Conservation (phyloP, 2,797 vertebrate species). For the Eospalax fontanierii region DNA sequence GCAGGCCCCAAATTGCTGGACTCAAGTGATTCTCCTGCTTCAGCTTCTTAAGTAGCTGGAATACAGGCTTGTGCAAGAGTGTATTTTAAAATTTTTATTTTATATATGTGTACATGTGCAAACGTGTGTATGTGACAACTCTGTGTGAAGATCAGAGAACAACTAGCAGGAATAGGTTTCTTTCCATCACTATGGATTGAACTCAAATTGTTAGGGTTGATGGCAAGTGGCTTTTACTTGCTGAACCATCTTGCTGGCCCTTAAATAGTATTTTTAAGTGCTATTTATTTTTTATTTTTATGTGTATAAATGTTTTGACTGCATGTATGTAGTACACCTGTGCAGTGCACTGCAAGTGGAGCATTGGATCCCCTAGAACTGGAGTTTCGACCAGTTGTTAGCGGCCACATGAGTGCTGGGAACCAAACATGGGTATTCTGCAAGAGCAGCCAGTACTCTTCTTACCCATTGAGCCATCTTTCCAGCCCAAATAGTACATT, state of each 20-base stretch:
- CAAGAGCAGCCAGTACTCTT: too few relatives aligned
- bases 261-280: not conserved
- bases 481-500: too few relatives aligned
- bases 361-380: too few relatives aligned
- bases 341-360: too few relatives aligned
- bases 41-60: not conserved
- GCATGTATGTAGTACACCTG: too few relatives aligned
- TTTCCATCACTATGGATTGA: not conserved
- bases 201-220: not conserved
- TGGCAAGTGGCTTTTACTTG: not conserved
- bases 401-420: too few relatives aligned
- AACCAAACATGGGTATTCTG: too few relatives aligned
- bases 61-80: not conserved
- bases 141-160: not conserved
- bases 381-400: too few relatives aligned
- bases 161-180: not conserved
- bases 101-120: not conserved
- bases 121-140: not conserved
- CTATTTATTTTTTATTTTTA: not conserved
- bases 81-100: not conserved
- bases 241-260: not conserved
- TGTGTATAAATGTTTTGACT: too few relatives aligned
- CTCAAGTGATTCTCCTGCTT: not conserved
- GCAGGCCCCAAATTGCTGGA: not conserved
- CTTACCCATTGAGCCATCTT: too few relatives aligned